A percentile compares a stretch with the other conserved stretches of the same genome.
Evolutionary conservation across 2,797 vertebrate species (phyloP).

Genomic region (Silurus lanzhouensis): DNA sequence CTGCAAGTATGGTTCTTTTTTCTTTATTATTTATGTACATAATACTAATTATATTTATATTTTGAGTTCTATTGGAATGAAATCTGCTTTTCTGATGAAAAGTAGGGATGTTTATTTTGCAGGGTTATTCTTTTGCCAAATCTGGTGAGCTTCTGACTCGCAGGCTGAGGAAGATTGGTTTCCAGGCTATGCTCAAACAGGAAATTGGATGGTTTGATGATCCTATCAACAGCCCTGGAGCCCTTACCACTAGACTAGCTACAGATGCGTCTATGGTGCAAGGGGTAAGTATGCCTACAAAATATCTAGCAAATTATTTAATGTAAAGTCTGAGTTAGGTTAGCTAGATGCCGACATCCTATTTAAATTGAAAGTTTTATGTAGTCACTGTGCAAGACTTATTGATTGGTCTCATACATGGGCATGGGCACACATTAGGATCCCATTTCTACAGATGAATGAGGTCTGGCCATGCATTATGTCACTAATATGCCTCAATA

Average conservation of each 20-base stretch:
- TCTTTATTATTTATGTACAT: neutral
- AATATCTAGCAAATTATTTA: neutral
- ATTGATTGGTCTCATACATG: neutral
- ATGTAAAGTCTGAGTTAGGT: neutral
- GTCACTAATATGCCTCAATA: no score
- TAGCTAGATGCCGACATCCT: no score
- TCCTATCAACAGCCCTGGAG: slow-evolving; percentile 74
- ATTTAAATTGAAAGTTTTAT: no score
- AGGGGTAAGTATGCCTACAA: slow-evolving; percentile 66
- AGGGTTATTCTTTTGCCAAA: slow-evolving; percentile 79
- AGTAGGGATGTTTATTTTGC: slow-evolving; percentile 29
- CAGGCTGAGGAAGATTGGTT: slow-evolving; percentile 75
- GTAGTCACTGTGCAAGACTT: neutral
- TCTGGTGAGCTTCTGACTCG: slow-evolving; percentile 80
- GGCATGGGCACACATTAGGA: neutral
- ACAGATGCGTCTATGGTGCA: slow-evolving; percentile 82
- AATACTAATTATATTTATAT: neutral
- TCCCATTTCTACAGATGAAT: neutral
- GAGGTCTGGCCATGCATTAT: neutral
- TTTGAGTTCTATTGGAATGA: neutral
- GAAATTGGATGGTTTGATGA: slow-evolving; percentile 81
- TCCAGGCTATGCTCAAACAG: slow-evolving; percentile 78
- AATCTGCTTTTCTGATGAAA: neutral
- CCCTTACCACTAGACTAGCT: slow-evolving; percentile 79
- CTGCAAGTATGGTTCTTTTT: slow-evolving; percentile 69